Conservation (phyloP, 1,140 invertebrate genomes). For the Berghia stephanieae region DNA sequence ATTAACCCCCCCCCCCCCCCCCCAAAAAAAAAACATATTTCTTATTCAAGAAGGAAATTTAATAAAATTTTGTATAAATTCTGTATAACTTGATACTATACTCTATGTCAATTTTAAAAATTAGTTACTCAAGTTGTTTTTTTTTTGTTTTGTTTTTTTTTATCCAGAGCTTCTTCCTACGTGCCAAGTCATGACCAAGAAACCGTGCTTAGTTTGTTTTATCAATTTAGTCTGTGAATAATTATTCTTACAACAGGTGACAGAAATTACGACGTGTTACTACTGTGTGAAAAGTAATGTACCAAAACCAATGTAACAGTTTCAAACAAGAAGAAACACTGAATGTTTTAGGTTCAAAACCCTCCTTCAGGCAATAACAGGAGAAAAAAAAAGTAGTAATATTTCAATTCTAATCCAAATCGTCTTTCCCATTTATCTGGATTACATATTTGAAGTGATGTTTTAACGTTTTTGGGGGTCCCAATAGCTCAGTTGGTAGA, state of each 20-base stretch:
- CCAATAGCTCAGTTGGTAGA: too few species aligned
- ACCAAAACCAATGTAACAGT: not conserved
- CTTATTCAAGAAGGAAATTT: not conserved
- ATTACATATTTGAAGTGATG: too few species aligned
- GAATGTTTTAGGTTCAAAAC: not conserved
- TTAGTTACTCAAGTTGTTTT: not conserved
- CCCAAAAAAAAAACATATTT: too few species aligned
- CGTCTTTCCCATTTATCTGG: too few species aligned
- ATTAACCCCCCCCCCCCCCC: too few species aligned
- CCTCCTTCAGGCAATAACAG: not conserved
- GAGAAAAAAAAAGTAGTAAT: too few species aligned
- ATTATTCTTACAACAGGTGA: too few species aligned
- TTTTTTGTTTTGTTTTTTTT: conserved; percentile 26
- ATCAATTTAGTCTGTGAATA: not conserved
- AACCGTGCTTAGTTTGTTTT: not conserved
- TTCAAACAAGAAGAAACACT: not conserved
- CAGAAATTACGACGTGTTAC: too few species aligned
- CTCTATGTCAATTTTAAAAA: not conserved
- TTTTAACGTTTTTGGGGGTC: too few species aligned
- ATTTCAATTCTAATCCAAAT: too few species aligned
- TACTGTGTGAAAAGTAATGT: too few species aligned
- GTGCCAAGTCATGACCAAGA: conserved; percentile 60
- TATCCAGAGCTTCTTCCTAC: conserved; percentile 61
- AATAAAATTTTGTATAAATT: not conserved
- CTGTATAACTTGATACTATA: not conserved